Evolutionary conservation across 2,113 vertebrate species (phyloP).

Genomic region (Zonotrichia leucophrys): DNA sequence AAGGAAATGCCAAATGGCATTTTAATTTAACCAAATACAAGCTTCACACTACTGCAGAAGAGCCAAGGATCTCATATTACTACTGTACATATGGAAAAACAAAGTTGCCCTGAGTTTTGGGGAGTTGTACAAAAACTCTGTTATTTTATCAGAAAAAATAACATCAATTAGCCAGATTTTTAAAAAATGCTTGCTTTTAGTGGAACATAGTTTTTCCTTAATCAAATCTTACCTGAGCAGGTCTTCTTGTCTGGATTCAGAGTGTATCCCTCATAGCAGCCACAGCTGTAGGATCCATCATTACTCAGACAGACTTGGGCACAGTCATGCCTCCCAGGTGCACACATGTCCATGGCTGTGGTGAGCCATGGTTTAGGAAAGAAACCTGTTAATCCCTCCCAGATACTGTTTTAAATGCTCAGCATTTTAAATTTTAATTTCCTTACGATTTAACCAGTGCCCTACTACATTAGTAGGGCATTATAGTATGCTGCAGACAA

Average conservation of each 20-base stretch:
- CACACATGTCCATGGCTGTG: constrained; percentile 73
- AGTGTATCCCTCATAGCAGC: constrained; percentile 80
- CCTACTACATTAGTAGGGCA: neutral
- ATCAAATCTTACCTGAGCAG: constrained; percentile 68
- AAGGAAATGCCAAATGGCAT: neutral
- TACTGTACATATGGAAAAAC: neutral
- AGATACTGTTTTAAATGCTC: neutral
- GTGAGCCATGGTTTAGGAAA: neutral
- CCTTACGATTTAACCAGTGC: neutral
- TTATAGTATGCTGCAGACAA: neutral
- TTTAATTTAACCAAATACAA: neutral
- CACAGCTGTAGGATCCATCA: constrained; percentile 80
- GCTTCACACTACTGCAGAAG: neutral
- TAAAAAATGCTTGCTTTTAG: neutral
- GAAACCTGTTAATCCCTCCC: neutral
- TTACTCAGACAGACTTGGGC: constrained; percentile 85
- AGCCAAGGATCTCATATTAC: neutral
- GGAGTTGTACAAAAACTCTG: neutral
- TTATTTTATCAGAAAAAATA: neutral
- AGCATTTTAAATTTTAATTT: neutral
- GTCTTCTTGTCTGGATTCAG: constrained; percentile 87
- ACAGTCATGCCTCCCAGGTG: constrained; percentile 82
- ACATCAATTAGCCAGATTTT: neutral
- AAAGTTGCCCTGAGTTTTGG: neutral
- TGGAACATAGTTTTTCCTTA: neutral